phyloP scores from a whole-genome alignment of 2,888 invertebrate species.

The Seira sanloemensis region DNA sequence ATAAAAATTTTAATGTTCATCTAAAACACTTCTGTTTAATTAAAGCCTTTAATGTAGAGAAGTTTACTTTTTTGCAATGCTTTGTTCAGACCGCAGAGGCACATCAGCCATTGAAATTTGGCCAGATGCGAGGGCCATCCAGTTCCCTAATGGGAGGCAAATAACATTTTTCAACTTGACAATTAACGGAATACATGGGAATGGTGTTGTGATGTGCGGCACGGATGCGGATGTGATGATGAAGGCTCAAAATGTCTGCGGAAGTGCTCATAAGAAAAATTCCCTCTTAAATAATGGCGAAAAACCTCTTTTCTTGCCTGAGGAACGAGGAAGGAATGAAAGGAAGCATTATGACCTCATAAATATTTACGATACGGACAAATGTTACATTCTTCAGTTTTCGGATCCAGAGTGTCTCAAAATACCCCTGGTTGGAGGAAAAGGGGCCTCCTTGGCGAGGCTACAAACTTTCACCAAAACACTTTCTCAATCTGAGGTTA shows the following conservation, averaged over 20 bases:
- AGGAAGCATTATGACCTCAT: not conserved
- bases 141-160: conserved; percentile 54
- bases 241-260: conserved; percentile 11
- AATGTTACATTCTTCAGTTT: conserved; percentile 25
- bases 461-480: conserved; percentile 76
- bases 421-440: conserved; percentile 83
- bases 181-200: conserved; percentile 65
- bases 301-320: conserved; percentile 11
- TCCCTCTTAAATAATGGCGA: not conserved
- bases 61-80: not conserved
- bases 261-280: not conserved
- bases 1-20: not conserved
- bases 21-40: not conserved
- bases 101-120: conserved; percentile 68
- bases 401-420: conserved; percentile 76
- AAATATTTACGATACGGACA: conserved; percentile 17
- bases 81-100: conserved; percentile 55
- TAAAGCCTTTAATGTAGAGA: not conserved
- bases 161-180: conserved; percentile 58
- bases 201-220: conserved; percentile 65
- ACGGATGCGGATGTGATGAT: conserved; percentile 29
- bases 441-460: conserved; percentile 85
- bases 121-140: conserved; percentile 53
- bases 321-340: not conserved
- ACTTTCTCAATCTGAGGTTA: not conserved